phyloP scores from a whole-genome alignment of 2,113 vertebrate genomes.

The Campylomormyrus tamandua region DNA sequence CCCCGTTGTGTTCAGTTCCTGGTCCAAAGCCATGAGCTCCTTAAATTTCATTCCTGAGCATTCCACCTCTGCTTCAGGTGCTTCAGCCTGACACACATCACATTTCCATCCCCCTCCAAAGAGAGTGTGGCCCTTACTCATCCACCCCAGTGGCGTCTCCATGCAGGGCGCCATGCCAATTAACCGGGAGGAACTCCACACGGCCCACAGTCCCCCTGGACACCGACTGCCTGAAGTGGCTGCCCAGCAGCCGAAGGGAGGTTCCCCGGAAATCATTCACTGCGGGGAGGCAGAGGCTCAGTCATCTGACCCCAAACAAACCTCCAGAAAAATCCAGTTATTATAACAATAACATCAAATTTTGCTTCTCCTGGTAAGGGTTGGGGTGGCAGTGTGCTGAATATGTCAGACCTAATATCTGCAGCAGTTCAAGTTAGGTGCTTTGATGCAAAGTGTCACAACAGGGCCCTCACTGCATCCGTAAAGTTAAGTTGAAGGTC shows the following conservation, averaged over 20 bases:
- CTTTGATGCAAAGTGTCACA: background rate
- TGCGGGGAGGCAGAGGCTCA: conserved; percentile 36
- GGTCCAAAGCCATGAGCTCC: background rate
- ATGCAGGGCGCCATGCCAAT: conserved; percentile 92
- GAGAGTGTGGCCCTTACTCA: conserved; percentile 65
- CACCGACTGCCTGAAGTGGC: conserved; percentile 76
- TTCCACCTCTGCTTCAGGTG: background rate
- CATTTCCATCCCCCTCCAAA: background rate
- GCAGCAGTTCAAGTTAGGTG: background rate
- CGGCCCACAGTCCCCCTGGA: conserved; percentile 41
- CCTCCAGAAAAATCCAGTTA: too few species aligned
- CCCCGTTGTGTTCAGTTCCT: background rate
- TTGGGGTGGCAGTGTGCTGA: background rate
- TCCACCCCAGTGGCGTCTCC: conserved; percentile 85
- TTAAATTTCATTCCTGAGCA: background rate
- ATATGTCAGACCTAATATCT: background rate
- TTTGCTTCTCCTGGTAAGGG: background rate
- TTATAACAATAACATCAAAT: background rate
- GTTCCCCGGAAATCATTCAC: conserved; percentile 91
- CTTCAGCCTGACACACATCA: background rate
- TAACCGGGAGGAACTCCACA: conserved; percentile 94
- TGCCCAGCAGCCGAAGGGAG: conserved; percentile 76
- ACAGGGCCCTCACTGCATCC: background rate
- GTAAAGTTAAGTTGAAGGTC: background rate
- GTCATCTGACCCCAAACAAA: background rate